Evolutionary conservation across 2,888 invertebrate genomes (phyloP).

Genomic region (Ditula angustiorana): DNA sequence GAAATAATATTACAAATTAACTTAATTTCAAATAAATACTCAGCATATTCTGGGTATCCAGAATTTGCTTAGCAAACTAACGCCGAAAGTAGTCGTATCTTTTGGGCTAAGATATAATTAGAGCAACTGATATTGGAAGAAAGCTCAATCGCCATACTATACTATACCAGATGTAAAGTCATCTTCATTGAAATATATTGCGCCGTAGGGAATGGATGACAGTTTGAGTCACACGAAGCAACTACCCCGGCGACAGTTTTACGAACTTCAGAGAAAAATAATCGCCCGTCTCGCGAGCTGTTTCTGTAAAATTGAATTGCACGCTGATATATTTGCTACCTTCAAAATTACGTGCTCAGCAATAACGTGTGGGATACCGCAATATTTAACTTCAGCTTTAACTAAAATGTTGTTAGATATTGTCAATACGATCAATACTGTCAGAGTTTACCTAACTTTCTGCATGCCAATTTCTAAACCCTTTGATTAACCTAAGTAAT

Average conservation of each 20-base stretch:
- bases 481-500: neutral
- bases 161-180: slow-evolving; percentile 19
- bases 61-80: too few relatives aligned
- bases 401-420: too few relatives aligned
- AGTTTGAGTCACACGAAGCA: slow-evolving; percentile 8
- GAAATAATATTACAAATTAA: neutral
- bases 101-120: neutral
- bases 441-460: neutral
- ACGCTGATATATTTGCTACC: slow-evolving; percentile 18
- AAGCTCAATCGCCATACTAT: slow-evolving; percentile 5
- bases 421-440: neutral
- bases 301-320: slow-evolving; percentile 31
- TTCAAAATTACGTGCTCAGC: slow-evolving; percentile 8
- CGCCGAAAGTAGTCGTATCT: neutral
- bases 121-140: neutral
- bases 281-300: slow-evolving; percentile 14
- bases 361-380: neutral
- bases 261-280: slow-evolving; percentile 35
- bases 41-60: too few relatives aligned
- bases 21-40: too few relatives aligned
- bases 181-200: slow-evolving; percentile 17
- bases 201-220: slow-evolving; percentile 16
- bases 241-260: slow-evolving; percentile 38
- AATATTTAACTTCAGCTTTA: too few relatives aligned
- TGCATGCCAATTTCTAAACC: slow-evolving; percentile 15